Percentiles rank a stretch among this genome's conserved stretches.
These are phyloP conservation scores for Glomeris marginata DNA, from an alignment of 2,888 invertebrate species.

Conservation along the genomic window DNA sequence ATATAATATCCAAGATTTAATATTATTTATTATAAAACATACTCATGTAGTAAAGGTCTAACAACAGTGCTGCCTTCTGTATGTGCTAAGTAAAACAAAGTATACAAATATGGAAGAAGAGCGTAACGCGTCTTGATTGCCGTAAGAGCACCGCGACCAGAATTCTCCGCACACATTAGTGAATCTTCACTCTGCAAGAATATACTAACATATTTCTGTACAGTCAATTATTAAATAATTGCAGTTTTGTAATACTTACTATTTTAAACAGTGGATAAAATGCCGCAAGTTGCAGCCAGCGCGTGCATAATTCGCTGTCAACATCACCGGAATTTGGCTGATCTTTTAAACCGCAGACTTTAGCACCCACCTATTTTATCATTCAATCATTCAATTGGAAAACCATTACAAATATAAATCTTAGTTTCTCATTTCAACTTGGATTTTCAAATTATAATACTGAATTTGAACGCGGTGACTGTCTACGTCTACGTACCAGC, in stretches of 20 bases:
- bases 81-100: slow-evolving; percentile 19
- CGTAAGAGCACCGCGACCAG: slow-evolving; percentile 14
- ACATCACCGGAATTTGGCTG: background rate
- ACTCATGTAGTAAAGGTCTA: slow-evolving; percentile 18
- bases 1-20: background rate
- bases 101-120: slow-evolving; percentile 21
- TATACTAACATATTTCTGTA: background rate
- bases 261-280: slow-evolving; percentile 25
- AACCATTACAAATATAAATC: no score
- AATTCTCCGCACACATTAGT: slow-evolving; percentile 13
- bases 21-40: background rate
- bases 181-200: slow-evolving; percentile 8
- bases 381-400: no score
- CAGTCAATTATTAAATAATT: background rate
- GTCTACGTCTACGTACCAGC: no score
- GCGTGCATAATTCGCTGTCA: slow-evolving; percentile 23
- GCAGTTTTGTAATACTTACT: background rate
- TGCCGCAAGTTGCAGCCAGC: slow-evolving; percentile 32
- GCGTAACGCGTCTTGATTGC: slow-evolving; percentile 18
- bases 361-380: no score
- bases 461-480: no score
- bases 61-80: slow-evolving; percentile 18
- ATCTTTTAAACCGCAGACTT: no score
- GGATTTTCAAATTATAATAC: no score
- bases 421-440: no score